phyloP scores from a whole-genome alignment of 2,888 invertebrate species.

The Spodoptera exigua region DNA sequence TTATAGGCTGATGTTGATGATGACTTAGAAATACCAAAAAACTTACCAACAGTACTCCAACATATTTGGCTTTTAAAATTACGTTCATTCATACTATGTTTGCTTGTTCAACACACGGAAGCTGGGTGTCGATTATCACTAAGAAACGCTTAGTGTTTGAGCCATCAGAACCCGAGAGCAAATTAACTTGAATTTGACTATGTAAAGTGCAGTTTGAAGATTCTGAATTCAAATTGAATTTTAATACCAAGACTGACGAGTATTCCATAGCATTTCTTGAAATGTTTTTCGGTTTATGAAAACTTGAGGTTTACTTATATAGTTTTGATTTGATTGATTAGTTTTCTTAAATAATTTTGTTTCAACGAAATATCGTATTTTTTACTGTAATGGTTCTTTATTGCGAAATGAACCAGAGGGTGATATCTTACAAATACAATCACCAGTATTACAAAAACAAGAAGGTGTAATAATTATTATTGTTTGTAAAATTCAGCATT shows the following conservation, averaged over 20 bases:
- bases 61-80: not conserved
- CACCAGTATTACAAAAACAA: too few relatives aligned
- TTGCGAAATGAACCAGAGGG: too few relatives aligned
- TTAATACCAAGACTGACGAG: conserved; percentile 3
- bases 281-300: too few relatives aligned
- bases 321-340: too few relatives aligned
- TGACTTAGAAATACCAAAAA: not conserved
- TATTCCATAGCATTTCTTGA: not conserved
- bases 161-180: conserved; percentile 8
- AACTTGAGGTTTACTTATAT: too few relatives aligned
- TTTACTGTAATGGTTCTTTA: too few relatives aligned
- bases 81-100: not conserved
- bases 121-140: conserved; percentile 19
- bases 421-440: too few relatives aligned
- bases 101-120: not conserved
- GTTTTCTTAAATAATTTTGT: too few relatives aligned
- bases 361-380: too few relatives aligned
- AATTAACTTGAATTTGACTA: conserved; percentile 6
- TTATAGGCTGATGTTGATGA: too few relatives aligned
- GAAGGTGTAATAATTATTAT: too few relatives aligned
- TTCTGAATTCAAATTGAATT: conserved; percentile 1
- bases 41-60: conserved; percentile 1
- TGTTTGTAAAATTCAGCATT: too few relatives aligned
- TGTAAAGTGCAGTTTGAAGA: conserved; percentile 7
- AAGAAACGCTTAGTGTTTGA: conserved; percentile 27